phyloP scores from a whole-genome alignment of 2,113 vertebrate species.

The Leucopsar rothschildi region DNA sequence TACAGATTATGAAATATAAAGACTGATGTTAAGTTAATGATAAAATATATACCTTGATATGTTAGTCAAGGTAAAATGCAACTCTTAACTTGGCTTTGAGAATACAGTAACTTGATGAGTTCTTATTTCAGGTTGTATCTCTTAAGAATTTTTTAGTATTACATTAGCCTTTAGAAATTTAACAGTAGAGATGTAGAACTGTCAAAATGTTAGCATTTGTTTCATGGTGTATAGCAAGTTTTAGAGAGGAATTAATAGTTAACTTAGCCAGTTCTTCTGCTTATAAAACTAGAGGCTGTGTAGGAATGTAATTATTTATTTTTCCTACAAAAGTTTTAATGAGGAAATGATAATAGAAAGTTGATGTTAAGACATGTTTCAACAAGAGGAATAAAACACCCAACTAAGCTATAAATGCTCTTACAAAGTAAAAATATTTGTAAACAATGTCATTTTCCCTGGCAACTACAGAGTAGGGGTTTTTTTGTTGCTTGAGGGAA shows the following conservation, averaged over 20 bases:
- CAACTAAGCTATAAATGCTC: not conserved
- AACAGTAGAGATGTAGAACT: not conserved
- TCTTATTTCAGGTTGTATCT: not conserved
- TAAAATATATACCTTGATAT: not conserved
- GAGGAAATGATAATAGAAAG: not conserved
- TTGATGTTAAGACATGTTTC: not conserved
- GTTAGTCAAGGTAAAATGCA: not conserved
- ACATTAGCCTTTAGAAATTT: not conserved
- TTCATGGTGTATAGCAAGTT: not conserved
- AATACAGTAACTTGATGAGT: not conserved
- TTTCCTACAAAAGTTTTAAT: not conserved
- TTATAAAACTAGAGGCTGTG: not conserved
- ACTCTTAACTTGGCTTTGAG: not conserved
- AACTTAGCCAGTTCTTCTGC: not conserved
- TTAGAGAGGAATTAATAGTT: not conserved
- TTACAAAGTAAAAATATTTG: slow-evolving; percentile 5
- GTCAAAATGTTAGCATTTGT: not conserved
- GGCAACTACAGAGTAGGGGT: not conserved
- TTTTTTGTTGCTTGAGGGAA: not conserved
- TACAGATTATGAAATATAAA: not conserved
- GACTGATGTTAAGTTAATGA: not conserved
- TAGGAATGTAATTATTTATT: not conserved
- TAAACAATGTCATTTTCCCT: slow-evolving; percentile 6
- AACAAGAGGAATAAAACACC: not conserved
- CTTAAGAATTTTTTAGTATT: not conserved